Evolutionary conservation across 1,140 invertebrate species (phyloP), one percentile per base, ranked within the genome.

Genomic region (Leptoteleia sp.): DNA sequence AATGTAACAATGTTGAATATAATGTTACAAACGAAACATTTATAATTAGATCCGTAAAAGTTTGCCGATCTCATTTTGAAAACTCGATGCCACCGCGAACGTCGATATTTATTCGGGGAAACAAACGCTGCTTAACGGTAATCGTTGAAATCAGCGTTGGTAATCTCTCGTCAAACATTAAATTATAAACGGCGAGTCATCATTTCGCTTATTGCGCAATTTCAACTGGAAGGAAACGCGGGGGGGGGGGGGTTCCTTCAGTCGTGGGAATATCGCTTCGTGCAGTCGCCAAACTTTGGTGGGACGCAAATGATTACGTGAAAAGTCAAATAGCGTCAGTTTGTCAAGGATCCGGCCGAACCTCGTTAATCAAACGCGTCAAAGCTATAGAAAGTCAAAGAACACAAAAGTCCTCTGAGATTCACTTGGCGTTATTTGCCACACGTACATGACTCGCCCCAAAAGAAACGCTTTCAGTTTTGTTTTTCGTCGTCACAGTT

Each of bases 351-450:
- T 61, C 55, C 29, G 13, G 12, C 12, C 35, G 22, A 45, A 52
- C n/a, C 48, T 55, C 55, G 47, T 72, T 72, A 72, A 71, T 61
- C 67, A 71, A 43, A 62, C 19, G 22, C 57, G 31, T 72, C 68
- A 72, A 72, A 72, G 47, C 15, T 50, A 54, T 55, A 62, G 47
- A 54, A 47, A 72, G 45, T 61, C 54, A 71, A 71, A 72, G 37
- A 54, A 55, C 48, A 47, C 31, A 43, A 54, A 72, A 62, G 45
- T 38, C n/a, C 55, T 62, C 47, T 15, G 55, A 72, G 19, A 54
- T 54, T 62, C 31, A 37, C 13, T 29, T 29, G 35, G n/a, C 15
- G 31, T 25, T 59, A 6, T 59, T 50, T 40, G 12, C 13, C 19
- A 19, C 13, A 16, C 19, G 5, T 22, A 22, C 19, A 22, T 5